Evolutionary conservation across 1,140 invertebrate genomes (phyloP), one percentile per base, ranked within the genome.

Genomic region (Drosophila takahashii): DNA sequence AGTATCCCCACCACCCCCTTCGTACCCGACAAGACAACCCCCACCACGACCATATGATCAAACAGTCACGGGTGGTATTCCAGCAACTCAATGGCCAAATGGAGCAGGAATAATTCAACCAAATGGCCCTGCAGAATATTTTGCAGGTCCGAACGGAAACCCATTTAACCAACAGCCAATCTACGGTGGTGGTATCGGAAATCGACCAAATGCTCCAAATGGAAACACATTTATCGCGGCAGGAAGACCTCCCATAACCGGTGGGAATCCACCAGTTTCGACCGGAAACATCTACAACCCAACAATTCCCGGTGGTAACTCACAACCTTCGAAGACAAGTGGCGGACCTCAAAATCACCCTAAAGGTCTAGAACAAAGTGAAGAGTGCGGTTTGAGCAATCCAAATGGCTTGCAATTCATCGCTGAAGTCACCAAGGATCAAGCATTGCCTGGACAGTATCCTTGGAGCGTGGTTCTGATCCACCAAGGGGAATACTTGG

Each of bases 401-500:
- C 2, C 7, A 15, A 27, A 47, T 9, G 45, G 45, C 7, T 47
- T 47, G 7, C 11, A 8, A 1, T 0, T 0, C 1, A 1, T 9
- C 7, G 2, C 3, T 7, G 1, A 0, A 27, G 10, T 26, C 0
- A n/a, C 29, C 3, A 0, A 0, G 5, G 18, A 11, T 7, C 13
- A 44, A 7, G 27, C 60, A 1, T 16, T 4, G n/a, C 39, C 11
- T 36, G 60, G 39, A 0, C 16, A 64, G 22, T 64, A 34, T 9
- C 60, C 60, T 8, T 64, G 52, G 52, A 11, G 9, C 0, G 15
- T 64, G 1, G 61, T 41, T 34, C 2, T 64, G 4, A 11, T 59
- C 6, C 10, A 7, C 9, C 7, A 29, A 0, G 15, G 0, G 1
- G 0, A 4, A 4, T 64, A 36, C 41, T 5, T 58, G n/a, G 41